Conservation (phyloP, 2,113 vertebrate genomes). For the Takifugu bimaculatus region DNA sequence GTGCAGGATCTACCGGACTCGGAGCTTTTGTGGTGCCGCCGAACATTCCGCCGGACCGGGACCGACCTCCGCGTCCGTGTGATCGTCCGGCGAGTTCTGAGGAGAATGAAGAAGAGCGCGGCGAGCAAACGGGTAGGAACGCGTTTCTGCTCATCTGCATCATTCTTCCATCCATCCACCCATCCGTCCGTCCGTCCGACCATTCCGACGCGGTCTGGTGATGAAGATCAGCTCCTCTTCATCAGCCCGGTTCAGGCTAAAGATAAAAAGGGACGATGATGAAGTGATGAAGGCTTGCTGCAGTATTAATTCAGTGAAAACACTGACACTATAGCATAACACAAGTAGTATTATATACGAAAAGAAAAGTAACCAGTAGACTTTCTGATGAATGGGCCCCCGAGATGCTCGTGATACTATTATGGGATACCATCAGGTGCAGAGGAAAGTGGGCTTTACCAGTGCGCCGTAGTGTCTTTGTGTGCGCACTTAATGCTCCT, state of each 20-base stretch:
- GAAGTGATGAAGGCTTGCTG: background rate
- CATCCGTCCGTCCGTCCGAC: background rate
- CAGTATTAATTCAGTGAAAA: background rate
- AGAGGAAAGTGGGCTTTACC: no score
- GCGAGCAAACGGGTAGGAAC: constrained; percentile 77
- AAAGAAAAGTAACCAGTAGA: background rate
- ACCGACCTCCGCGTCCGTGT: constrained; percentile 10
- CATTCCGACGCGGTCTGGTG: background rate
- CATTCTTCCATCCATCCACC: background rate
- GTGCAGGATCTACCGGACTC: constrained; percentile 2
- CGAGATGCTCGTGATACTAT: background rate
- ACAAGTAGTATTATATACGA: no score
- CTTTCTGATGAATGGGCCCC: background rate
- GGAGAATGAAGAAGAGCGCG: constrained; percentile 85
- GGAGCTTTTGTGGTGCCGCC: background rate
- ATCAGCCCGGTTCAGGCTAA: background rate
- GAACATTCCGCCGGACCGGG: constrained; percentile 2
- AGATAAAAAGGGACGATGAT: no score
- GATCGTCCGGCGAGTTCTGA: constrained; percentile 12
- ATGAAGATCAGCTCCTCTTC: background rate
- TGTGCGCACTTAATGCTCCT: no score
- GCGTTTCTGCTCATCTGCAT: background rate
- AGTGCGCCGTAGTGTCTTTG: no score
- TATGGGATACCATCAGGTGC: background rate
- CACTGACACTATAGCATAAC: background rate